These are phyloP conservation scores for Cyprinodon brontotheroides DNA, from an alignment of 2,113 vertebrate genomes.

Conservation along the genomic window DNA sequence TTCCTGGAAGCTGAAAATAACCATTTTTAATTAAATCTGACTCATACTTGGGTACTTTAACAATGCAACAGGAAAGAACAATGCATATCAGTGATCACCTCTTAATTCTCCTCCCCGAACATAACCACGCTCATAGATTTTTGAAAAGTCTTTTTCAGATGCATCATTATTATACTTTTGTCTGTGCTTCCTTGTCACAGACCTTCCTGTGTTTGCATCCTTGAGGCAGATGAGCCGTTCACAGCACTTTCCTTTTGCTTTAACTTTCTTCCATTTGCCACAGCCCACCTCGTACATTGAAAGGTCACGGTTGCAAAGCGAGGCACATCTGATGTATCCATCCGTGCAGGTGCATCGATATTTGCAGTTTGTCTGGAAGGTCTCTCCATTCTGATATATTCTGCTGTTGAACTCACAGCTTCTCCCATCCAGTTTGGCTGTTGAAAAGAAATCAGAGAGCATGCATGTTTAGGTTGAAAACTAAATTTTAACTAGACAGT, in stretches of 20 bases:
- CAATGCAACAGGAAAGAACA: not conserved
- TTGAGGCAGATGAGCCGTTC: constrained; percentile 87
- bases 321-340: constrained; percentile 90
- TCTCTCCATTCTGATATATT: constrained; percentile 96
- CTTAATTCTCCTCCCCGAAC: constrained; percentile 81
- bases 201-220: constrained; percentile 57
- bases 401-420: constrained; percentile 94
- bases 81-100: constrained; percentile 77
- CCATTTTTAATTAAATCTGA: not conserved
- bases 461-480: not conserved
- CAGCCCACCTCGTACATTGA: constrained; percentile 87
- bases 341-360: constrained; percentile 97
- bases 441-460: constrained; percentile 27
- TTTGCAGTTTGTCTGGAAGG: constrained; percentile 95
- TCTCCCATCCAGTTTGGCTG: constrained; percentile 92
- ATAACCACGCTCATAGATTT: constrained; percentile 84
- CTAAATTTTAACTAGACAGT: not conserved
- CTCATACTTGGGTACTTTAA: not conserved
- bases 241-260: constrained; percentile 88
- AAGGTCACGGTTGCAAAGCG: constrained; percentile 90
- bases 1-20: constrained; percentile 59
- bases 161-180: constrained; percentile 38
- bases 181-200: constrained; percentile 36
- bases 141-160: constrained; percentile 82
- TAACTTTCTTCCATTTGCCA: constrained; percentile 85